Evolutionary conservation across 2,797 vertebrate genomes (phyloP), one percentile per base, ranked within the genome.

Genomic region (Eleutherodactylus coqui): DNA sequence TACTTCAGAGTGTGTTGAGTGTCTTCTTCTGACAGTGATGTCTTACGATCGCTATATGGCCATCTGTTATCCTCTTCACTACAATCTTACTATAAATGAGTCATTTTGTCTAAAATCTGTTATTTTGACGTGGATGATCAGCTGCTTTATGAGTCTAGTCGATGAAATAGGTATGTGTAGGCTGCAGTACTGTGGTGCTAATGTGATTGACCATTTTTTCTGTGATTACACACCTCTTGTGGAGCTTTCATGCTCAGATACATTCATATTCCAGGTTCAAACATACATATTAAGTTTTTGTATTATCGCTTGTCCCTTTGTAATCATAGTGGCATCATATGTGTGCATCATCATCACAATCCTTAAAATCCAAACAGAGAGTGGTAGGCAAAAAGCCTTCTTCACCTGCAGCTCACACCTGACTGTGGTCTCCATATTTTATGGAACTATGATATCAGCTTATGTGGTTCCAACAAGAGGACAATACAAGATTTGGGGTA

Each of bases 321-420:
- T 86, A 21, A 38, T 64, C 3, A 84, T 89, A 16, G 45, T 88
- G 27, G 5, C 85, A 32, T 89, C 90, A 29, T 90, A 89, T 2
- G 41, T 75, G 9, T 88, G 79, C 77, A 88, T 90, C 62, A 70
- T 91, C 29, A 81, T 81, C 49, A 89, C 72, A 34, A 89, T 88
- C 24, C 58, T 89, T 14, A 29, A 0, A 4, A 90, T 91, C 53
- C 84, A 70, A 2, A 85, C 86, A 13, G 55, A 21, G 11, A 36
- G 81, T 16, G 88, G 89, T 2, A 55, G 51, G 24, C 51, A 24
- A 21, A 55, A 55, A 55, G 51, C 51, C 51, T 55, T 55, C 51
- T 9, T 86, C 77, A 91, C 89, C 47, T 91, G 90, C 58, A 88
- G 89, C 64, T 89, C 89, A 34, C 90, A 91, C 69, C 60, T 91